A percentile compares a stretch with the other conserved stretches of the same genome.
Conservation (phyloP, 2,797 vertebrate species). For the Rhinoraja longicauda region DNA sequence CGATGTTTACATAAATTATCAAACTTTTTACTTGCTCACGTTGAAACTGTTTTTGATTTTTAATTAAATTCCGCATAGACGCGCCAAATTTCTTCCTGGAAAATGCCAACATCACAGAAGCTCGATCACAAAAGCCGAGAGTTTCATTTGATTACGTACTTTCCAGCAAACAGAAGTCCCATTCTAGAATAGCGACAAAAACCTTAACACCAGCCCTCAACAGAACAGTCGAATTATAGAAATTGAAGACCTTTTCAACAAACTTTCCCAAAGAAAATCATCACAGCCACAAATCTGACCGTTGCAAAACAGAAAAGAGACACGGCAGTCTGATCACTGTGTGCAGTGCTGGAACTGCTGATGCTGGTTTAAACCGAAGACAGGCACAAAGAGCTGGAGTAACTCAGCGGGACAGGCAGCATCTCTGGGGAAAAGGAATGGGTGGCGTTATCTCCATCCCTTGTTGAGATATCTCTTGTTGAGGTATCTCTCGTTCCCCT, state of each 20-base stretch:
- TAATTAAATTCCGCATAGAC: neutral
- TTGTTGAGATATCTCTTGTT: too few relatives aligned
- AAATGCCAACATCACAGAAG: neutral
- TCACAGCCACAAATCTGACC: neutral
- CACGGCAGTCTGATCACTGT: neutral
- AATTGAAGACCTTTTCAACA: neutral
- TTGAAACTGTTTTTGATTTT: neutral
- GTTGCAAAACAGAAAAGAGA: neutral
- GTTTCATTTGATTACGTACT: neutral
- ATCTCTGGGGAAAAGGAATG: too few relatives aligned
- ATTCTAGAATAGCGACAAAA: neutral
- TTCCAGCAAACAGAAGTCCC: neutral
- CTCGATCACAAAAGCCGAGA: neutral
- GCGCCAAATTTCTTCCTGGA: neutral
- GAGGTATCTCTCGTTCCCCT: too few relatives aligned
- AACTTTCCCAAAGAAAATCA: neutral
- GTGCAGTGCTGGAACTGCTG: too few relatives aligned
- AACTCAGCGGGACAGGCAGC: too few relatives aligned
- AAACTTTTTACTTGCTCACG: neutral
- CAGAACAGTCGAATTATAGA: too few relatives aligned
- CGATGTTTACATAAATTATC: neutral
- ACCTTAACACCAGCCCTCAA: neutral
- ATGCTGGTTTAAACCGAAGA: too few relatives aligned
- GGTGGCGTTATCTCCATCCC: too few relatives aligned
- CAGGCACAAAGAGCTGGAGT: too few relatives aligned